These are phyloP conservation scores for Symphodus melops DNA, from an alignment of 2,113 vertebrate species.

Conservation along the genomic window DNA sequence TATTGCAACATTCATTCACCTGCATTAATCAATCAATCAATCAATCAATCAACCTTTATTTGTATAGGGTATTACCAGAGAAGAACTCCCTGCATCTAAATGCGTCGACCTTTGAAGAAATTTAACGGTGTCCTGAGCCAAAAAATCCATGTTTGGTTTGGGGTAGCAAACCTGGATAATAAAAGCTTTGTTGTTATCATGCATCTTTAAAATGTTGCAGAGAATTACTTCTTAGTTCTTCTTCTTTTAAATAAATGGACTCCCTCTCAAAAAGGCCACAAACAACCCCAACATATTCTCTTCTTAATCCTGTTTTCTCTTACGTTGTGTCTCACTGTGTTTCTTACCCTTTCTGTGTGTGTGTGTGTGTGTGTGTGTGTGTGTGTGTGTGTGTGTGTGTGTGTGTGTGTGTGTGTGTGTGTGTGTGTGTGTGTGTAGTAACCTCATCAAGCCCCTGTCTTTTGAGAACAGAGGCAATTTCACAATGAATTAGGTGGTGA, in stretches of 20 bases:
- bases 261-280: conserved; percentile 6
- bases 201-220: conserved; percentile 36
- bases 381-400: not conserved
- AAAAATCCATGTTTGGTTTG: conserved; percentile 9
- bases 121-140: conserved; percentile 11
- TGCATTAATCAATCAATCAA: too few relatives aligned
- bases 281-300: conserved; percentile 8
- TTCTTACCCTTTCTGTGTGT: not conserved
- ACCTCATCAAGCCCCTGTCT: conserved; percentile 56
- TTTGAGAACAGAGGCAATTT: conserved; percentile 71
- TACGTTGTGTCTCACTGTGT: not conserved
- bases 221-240: conserved; percentile 18
- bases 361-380: not conserved
- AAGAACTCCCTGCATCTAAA: not conserved
- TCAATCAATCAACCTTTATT: too few relatives aligned
- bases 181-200: conserved; percentile 33
- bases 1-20: not conserved
- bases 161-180: conserved; percentile 11
- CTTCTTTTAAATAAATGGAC: conserved; percentile 43
- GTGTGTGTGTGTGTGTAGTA: conserved; percentile 16
- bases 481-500: conserved; percentile 73
- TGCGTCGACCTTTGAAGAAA: conserved; percentile 27
- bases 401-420: not conserved
- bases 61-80: too few relatives aligned
- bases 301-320: conserved; percentile 12